phyloP scores from a whole-genome alignment of 2,888 invertebrate species.

The Cryptocephalus moraei region DNA sequence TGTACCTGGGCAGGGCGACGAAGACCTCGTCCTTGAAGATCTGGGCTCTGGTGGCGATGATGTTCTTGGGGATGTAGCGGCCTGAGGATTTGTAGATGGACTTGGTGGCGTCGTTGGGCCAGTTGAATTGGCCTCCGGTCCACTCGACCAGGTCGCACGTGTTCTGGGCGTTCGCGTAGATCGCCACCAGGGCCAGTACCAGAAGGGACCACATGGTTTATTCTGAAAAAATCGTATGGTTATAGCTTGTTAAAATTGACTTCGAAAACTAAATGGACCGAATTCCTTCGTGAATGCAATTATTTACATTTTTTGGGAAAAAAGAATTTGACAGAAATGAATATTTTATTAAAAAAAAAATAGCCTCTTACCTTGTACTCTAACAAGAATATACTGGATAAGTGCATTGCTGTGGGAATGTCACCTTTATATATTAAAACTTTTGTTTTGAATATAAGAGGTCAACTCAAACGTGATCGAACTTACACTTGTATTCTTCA shows the following conservation, averaged over 20 bases:
- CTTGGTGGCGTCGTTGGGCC: conserved; percentile 38
- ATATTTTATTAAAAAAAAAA: too few relatives aligned
- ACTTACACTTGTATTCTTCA: too few relatives aligned
- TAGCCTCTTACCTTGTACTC: conserved; percentile 12
- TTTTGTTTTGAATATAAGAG: conserved; percentile 6
- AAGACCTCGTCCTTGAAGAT: conserved; percentile 45
- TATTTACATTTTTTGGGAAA: too few relatives aligned
- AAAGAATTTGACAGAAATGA: too few relatives aligned
- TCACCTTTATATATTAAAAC: conserved; percentile 13
- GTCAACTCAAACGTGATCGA: background rate
- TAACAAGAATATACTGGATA: conserved; percentile 14
- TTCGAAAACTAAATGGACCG: too few relatives aligned
- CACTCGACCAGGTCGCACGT: conserved; percentile 30
- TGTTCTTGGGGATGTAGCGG: conserved; percentile 46
- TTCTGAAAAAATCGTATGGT: conserved; percentile 6
- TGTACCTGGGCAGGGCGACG: conserved; percentile 49
- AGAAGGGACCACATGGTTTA: conserved; percentile 13
- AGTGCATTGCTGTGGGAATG: conserved; percentile 7
- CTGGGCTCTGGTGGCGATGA: conserved; percentile 50
- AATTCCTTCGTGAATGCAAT: too few relatives aligned
- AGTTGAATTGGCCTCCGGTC: conserved; percentile 24
- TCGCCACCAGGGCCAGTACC: conserved; percentile 6
- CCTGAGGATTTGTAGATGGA: conserved; percentile 48
- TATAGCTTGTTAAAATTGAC: too few relatives aligned
- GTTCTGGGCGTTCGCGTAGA: conserved; percentile 12